These are phyloP conservation scores for Hirtodrosophila confusa DNA, from an alignment of 2,888 invertebrate species.

Conservation along the genomic window DNA sequence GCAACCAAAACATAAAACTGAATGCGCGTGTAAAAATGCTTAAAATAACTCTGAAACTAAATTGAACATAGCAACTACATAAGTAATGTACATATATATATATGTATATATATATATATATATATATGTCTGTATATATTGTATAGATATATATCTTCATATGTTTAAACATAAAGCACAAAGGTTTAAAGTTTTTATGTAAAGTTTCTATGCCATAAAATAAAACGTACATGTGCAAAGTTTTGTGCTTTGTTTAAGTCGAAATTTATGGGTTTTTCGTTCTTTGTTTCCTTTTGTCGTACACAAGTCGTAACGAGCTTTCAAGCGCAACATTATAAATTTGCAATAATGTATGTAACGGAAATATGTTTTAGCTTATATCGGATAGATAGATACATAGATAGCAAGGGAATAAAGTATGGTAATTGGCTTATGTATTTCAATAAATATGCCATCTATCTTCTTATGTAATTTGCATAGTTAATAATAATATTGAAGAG, in stretches of 20 bases:
- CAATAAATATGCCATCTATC: no score
- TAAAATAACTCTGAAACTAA: conserved; percentile 53
- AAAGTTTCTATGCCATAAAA: conserved; percentile 49
- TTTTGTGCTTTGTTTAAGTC: conserved; percentile 49
- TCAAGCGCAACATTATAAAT: conserved; percentile 35
- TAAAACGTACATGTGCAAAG: conserved; percentile 37
- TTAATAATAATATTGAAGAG: no score
- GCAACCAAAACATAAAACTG: conserved; percentile 33
- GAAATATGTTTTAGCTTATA: conserved; percentile 19
- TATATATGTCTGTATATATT: background rate
- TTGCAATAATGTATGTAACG: conserved; percentile 11
- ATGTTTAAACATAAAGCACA: conserved; percentile 24
- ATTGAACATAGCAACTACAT: conserved; percentile 53
- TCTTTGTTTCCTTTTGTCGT: conserved; percentile 52
- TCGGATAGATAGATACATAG: conserved; percentile 1
- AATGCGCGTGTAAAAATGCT: conserved; percentile 49
- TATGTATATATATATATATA: background rate
- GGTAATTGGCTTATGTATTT: no score
- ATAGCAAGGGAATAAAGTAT: no score
- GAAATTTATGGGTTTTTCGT: conserved; percentile 56
- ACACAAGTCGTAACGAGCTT: conserved; percentile 45
- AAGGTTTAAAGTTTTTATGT: conserved; percentile 45
- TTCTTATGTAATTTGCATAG: no score
- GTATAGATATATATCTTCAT: conserved; percentile 25
- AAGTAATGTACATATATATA: conserved; percentile 17